These are phyloP conservation scores for Hypomecis punctinalis DNA, from an alignment of 2,888 invertebrate species.

Conservation along the genomic window DNA sequence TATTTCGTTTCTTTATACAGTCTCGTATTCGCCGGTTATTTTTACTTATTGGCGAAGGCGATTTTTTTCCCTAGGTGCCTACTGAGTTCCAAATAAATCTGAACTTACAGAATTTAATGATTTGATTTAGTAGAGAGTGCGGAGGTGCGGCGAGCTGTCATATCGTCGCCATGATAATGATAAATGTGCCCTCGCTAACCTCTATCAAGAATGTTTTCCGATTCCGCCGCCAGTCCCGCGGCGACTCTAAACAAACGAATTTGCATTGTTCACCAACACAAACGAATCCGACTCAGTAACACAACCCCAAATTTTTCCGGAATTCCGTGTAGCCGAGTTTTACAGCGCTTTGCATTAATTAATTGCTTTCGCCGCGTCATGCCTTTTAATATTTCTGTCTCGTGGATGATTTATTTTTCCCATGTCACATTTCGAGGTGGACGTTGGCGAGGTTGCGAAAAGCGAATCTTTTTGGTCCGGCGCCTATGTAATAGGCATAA, in stretches of 20 bases:
- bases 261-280: constrained; percentile 65
- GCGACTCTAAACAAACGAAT: constrained; percentile 60
- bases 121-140: constrained; percentile 62
- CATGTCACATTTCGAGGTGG: constrained; percentile 47
- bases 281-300: constrained; percentile 54
- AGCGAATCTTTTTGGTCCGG: constrained; percentile 50
- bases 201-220: constrained; percentile 73
- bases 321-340: constrained; percentile 52
- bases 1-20: constrained; percentile 23
- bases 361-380: constrained; percentile 66
- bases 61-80: constrained; percentile 13
- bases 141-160: constrained; percentile 70
- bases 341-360: constrained; percentile 59
- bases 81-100: constrained; percentile 13
- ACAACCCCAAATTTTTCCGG: constrained; percentile 51
- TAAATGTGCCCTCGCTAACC: constrained; percentile 70
- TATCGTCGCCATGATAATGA: constrained; percentile 76
- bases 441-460: constrained; percentile 35
- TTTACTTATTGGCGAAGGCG: not conserved
- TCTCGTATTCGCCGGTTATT: not conserved
- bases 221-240: constrained; percentile 48
- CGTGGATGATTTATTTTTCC: constrained; percentile 59
- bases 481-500: constrained; percentile 58
- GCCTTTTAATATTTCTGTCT: constrained; percentile 63
- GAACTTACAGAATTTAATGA: constrained; percentile 60